Evolutionary conservation across 2,797 vertebrate species (phyloP), one percentile per base, ranked within the genome.

Genomic region (Cuculus canorus): DNA sequence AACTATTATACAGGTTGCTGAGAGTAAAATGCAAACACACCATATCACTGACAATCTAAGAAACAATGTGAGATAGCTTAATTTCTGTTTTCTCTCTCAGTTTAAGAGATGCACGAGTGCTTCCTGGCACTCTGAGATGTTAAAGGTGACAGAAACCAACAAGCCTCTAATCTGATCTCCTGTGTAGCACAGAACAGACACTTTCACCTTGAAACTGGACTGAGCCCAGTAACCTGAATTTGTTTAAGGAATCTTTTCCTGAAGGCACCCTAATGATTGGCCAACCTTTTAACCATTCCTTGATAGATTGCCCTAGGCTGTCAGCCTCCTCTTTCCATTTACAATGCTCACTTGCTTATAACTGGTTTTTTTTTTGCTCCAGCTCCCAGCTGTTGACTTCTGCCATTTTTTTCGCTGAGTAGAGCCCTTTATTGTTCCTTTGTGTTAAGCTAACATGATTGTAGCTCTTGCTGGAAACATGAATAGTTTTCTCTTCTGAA

Each of bases 271-370:
- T 76, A 72, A 59, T 4, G 23, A 73, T 18, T 45, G 86, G 73
- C 80, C 83, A 94, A 64, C 52, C 30, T 22, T 88, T 88, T 30
- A 82, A 82, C 86, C 59, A 59, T 56, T 92, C 22, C 52, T 88
- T 92, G 77, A 86, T 52, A 76, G 66, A 92, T 78, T 0, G 6
- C 82, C 77, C 30, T 69, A 37, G 90, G 92, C 80, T 93, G 90
- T 91, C 93, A 90, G 61, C 64, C 52, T 82, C 66, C 66, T 39
- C 52, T 35, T 95, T 77, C 88, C 52, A 79, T 94, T 94, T 88
- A 92, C 71, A 93, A 90, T 88, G 63, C 78, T 94, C 86, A 33
- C 80, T 94, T 93, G 73, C 92, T 86, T 8, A 1, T 93, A 88
- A 92, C 88, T 66, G 83, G 43, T 0, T 15, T 1, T 17, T 84